Conservation (phyloP, 2,797 vertebrate species). For the Trachurus trachurus region DNA sequence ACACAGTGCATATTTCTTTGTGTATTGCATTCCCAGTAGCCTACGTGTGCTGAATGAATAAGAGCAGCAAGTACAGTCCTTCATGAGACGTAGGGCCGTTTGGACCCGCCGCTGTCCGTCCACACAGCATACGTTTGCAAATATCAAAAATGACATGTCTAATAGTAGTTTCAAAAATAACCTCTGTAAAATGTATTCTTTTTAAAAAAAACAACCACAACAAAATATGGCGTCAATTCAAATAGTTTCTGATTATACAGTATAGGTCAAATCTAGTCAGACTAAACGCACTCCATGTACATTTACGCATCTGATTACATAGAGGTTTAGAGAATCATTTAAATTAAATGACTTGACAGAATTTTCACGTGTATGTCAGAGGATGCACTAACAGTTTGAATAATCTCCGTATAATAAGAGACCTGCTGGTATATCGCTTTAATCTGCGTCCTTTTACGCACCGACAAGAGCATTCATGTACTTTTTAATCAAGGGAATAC, state of each 20-base stretch:
- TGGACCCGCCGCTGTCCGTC: neutral
- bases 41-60: neutral
- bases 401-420: neutral
- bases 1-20: neutral
- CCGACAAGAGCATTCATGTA: neutral
- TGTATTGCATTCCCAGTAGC: neutral
- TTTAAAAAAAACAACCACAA: neutral
- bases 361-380: neutral
- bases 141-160: neutral
- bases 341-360: neutral
- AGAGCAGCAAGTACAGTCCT: neutral
- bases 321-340: neutral
- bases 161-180: neutral
- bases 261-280: neutral
- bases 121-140: neutral
- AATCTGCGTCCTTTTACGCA: conserved; percentile 35
- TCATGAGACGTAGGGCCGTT: neutral
- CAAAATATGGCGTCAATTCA: neutral
- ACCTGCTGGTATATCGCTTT: conserved; percentile 19
- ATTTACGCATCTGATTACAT: conserved; percentile 43
- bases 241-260: neutral
- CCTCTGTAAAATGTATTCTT: neutral
- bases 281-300: neutral
- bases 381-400: neutral
- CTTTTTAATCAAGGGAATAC: conserved; percentile 24